A percentile compares a stretch with the other conserved stretches of the same genome.
Conservation (phyloP, 2,113 vertebrate genomes). For the Delphinus delphis region DNA sequence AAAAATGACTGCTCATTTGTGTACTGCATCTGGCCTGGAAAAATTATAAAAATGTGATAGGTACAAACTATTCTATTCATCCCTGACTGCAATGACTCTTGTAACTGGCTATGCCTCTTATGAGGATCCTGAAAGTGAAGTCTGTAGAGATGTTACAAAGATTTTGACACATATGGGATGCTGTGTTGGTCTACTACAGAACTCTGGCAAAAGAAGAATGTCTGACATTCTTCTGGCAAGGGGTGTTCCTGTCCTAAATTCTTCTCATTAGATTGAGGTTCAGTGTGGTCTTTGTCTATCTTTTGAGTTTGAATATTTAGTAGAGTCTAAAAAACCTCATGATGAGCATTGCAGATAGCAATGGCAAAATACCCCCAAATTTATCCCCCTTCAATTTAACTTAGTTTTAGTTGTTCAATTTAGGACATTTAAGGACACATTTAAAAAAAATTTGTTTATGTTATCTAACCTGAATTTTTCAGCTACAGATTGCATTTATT, state of each 20-base stretch:
- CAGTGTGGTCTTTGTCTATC: not conserved
- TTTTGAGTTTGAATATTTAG: not conserved
- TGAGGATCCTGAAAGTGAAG: not conserved
- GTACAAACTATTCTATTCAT: not conserved
- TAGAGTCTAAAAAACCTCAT: not conserved
- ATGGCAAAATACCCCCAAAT: not conserved
- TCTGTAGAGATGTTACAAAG: not conserved
- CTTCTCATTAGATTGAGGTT: not conserved
- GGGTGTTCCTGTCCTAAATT: not conserved
- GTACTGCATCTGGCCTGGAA: not conserved
- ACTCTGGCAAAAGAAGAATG: not conserved
- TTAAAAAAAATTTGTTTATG: not conserved
- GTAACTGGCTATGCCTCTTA: not conserved
- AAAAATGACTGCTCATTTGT: slow-evolving; percentile 9
- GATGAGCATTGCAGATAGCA: not conserved
- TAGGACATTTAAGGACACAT: not conserved
- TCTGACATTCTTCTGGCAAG: not conserved
- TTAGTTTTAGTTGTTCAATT: not conserved
- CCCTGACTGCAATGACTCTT: not conserved
- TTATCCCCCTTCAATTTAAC: not conserved
- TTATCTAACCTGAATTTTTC: not conserved
- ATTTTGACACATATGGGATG: not conserved
- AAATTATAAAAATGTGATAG: not conserved
- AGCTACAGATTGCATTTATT: not conserved
- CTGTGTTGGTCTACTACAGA: not conserved